These are phyloP conservation scores for Lasioglossum vierecki DNA, from an alignment of 2,888 invertebrate species.

Conservation along the genomic window DNA sequence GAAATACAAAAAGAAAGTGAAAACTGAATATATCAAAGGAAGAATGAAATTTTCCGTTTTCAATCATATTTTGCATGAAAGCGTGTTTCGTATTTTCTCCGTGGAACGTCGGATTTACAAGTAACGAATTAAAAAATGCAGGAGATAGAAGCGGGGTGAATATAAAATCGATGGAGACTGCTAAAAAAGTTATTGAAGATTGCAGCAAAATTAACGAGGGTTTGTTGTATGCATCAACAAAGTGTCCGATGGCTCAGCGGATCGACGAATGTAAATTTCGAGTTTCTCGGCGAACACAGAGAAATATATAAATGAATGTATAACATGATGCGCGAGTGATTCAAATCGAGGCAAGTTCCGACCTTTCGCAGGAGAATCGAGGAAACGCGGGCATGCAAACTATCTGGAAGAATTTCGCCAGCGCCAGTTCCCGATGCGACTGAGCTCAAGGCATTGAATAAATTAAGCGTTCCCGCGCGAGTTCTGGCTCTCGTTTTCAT, in stretches of 20 bases:
- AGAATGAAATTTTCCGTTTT: background rate
- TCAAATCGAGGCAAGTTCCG: background rate
- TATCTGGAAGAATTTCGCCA: constrained; percentile 15
- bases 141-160: background rate
- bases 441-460: constrained; percentile 37
- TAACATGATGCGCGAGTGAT: background rate
- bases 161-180: background rate
- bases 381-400: constrained; percentile 3
- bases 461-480: constrained; percentile 34
- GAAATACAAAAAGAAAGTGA: no score
- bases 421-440: background rate
- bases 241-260: background rate
- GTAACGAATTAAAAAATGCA: background rate
- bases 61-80: background rate
- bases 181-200: background rate
- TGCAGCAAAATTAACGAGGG: constrained; percentile 1
- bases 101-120: background rate
- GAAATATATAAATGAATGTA: constrained; percentile 1
- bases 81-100: background rate
- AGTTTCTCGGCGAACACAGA: background rate
- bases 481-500: constrained; percentile 11
- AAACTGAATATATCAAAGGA: no score
- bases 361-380: constrained; percentile 2
- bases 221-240: background rate
- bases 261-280: background rate